Percentiles rank a stretch among this genome's conserved stretches.
Conservation (phyloP, 2,797 vertebrate genomes). For the Acropternis orthonyx region DNA sequence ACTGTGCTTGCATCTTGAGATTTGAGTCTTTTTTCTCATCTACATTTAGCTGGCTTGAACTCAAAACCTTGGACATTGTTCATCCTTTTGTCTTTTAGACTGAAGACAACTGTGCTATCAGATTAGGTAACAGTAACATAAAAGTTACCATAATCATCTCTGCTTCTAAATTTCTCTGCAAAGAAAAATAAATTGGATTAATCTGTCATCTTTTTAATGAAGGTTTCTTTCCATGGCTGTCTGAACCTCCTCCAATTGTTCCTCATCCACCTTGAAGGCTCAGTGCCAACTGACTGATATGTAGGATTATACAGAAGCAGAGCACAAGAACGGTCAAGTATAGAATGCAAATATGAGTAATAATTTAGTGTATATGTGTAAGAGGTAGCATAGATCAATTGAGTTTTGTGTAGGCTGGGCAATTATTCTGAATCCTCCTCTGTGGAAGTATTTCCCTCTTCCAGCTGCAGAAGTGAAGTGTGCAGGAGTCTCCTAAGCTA, state of each 20-base stretch:
- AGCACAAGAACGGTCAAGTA: not conserved
- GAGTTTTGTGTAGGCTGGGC: not conserved
- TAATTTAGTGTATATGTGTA: not conserved
- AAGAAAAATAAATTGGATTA: not conserved
- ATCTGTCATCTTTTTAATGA: not conserved
- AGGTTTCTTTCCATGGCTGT: not conserved
- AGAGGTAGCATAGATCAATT: not conserved
- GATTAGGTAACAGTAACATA: not conserved
- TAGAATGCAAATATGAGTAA: not conserved
- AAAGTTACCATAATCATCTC: not conserved
- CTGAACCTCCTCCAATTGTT: not conserved
- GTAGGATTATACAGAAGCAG: not conserved
- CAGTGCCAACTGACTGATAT: not conserved
- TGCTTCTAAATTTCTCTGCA: not conserved
- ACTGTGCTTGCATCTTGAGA: not conserved
- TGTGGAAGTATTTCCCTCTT: not conserved
- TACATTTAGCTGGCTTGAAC: not conserved
- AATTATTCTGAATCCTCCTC: not conserved
- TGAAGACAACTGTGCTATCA: not conserved
- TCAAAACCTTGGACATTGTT: not conserved
- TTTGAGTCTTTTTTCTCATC: not conserved
- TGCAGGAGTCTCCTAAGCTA: rapidly evolving
- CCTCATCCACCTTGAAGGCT: not conserved
- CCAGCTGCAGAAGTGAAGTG: not conserved
- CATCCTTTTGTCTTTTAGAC: not conserved